Conservation (phyloP, 1,140 invertebrate species). For the Mercenaria mercenaria region DNA sequence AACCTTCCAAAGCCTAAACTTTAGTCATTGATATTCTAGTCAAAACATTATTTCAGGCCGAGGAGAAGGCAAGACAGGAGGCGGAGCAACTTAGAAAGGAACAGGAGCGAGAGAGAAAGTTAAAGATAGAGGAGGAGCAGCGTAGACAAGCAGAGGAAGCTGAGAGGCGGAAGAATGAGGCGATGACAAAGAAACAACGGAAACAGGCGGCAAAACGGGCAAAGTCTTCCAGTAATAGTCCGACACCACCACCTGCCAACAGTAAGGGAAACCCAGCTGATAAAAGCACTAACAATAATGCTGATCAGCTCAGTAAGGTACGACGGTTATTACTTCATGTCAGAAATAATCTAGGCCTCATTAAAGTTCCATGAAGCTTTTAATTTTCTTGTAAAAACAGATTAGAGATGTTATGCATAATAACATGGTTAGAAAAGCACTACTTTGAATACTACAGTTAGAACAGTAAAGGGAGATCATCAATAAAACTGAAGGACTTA, state of each 20-base stretch:
- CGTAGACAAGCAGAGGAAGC: constrained; percentile 14
- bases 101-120: constrained; percentile 44
- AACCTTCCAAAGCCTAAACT: too few species aligned
- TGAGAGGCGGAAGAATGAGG: constrained; percentile 53
- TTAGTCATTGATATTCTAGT: too few species aligned
- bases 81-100: constrained; percentile 66
- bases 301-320: neutral
- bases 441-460: too few species aligned
- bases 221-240: constrained; percentile 61
- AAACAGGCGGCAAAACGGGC: constrained; percentile 41
- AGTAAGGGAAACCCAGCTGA: neutral
- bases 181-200: constrained; percentile 24
- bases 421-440: too few species aligned
- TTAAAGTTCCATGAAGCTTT: too few species aligned
- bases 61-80: constrained; percentile 77
- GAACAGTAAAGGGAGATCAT: too few species aligned
- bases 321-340: too few species aligned
- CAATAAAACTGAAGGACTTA: too few species aligned
- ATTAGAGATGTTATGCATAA: too few species aligned
- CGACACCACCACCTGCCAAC: constrained; percentile 12
- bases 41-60: constrained; percentile 76
- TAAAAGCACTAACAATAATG: neutral
- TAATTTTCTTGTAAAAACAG: too few species aligned
- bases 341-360: too few species aligned
- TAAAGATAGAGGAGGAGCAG: constrained; percentile 58